Conservation (phyloP, 2,888 invertebrate species). For the Iselma pallidipennis region DNA sequence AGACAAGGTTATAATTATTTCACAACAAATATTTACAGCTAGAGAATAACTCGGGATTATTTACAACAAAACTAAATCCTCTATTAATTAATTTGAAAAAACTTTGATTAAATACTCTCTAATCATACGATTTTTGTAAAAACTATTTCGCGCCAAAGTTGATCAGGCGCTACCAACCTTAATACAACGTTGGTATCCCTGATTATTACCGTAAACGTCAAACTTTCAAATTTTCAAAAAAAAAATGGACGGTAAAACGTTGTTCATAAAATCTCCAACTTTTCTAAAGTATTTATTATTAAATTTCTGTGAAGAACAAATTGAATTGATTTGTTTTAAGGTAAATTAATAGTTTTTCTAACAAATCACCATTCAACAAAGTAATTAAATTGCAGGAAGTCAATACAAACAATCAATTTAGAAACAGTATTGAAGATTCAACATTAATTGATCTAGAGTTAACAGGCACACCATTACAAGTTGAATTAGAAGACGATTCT, state of each 20-base stretch:
- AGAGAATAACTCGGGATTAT: no score
- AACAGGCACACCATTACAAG: neutral
- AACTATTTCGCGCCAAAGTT: no score
- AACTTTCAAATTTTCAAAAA: neutral
- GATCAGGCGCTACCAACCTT: no score
- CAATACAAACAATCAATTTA: neutral
- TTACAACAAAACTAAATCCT: no score
- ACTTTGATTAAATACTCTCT: slow-evolving; percentile 2
- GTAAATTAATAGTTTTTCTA: neutral
- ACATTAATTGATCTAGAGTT: neutral
- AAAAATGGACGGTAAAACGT: neutral
- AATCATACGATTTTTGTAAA: no score
- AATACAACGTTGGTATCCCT: no score
- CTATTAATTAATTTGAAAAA: neutral
- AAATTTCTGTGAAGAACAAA: neutral
- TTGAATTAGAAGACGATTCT: neutral
- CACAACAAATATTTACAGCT: no score
- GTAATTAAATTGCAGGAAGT: neutral
- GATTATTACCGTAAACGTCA: no score
- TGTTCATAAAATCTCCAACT: neutral
- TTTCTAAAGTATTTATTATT: neutral
- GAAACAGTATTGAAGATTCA: neutral
- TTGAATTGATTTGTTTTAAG: neutral
- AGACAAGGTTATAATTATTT: no score
- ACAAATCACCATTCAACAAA: neutral